phyloP scores from a whole-genome alignment of 2,797 vertebrate genomes.

The Mastacembelus armatus region DNA sequence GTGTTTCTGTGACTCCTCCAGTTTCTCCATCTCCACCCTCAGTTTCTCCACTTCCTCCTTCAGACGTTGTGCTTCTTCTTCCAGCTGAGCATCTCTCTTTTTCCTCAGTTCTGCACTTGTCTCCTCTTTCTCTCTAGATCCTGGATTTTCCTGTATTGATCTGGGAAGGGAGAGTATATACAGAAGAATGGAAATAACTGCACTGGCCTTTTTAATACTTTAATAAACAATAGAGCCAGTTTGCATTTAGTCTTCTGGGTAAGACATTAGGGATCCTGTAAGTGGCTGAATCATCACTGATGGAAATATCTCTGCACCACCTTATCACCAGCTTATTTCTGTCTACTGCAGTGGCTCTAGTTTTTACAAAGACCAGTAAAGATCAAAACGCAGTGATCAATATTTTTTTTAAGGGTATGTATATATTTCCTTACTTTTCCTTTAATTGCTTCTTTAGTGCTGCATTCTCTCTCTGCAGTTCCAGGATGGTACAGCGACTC shows the following conservation, averaged over 20 bases:
- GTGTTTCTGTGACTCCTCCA: constrained; percentile 86
- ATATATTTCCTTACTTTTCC: constrained; percentile 57
- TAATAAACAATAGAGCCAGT: no score
- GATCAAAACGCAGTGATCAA: not conserved
- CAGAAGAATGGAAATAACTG: not conserved
- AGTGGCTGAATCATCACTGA: not conserved
- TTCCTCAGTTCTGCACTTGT: constrained; percentile 75
- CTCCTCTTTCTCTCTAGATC: constrained; percentile 75
- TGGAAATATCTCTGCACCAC: no score
- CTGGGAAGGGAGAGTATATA: constrained; percentile 39
- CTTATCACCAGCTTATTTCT: no score
- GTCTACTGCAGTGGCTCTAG: no score
- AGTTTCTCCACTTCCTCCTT: constrained; percentile 85
- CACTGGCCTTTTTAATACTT: not conserved
- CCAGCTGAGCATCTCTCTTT: constrained; percentile 83
- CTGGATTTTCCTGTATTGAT: constrained; percentile 73
- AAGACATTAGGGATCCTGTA: not conserved
- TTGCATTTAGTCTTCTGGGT: no score
- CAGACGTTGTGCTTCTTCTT: constrained; percentile 84
- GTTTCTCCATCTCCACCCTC: constrained; percentile 86
- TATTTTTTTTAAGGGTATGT: not conserved
- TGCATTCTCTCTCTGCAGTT: constrained; percentile 88
- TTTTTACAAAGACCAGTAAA: not conserved
- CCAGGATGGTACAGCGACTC: constrained; percentile 82
- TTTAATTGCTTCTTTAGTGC: constrained; percentile 85